Evolutionary conservation across 2,888 invertebrate species (phyloP), one percentile per base, ranked within the genome.

Genomic region (Sarcophaga carnaria): DNA sequence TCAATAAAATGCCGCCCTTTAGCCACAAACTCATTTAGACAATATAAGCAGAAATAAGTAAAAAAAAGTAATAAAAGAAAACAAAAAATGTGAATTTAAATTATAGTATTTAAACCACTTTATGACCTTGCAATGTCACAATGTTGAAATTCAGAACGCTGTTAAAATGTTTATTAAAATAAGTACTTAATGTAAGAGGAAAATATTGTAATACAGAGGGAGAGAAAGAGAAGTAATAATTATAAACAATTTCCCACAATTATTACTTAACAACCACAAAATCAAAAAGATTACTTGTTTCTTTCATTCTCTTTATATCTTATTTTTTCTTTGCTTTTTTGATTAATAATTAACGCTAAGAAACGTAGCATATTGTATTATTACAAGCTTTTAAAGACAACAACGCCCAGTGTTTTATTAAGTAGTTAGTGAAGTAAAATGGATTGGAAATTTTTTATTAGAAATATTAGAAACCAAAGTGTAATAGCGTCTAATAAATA

Each of bases 71-170:
- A 82, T n/a, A n/a, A 3, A 63, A 27, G 47, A 54, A 60, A 63
- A 47, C 2, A 59, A 27, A 59, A 60, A 20, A 8, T 20, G 11
- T 47, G 49, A 69, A 37, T 37, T 20, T 25, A 63, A 45, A 49
- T 63, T 66, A 59, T 59, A 25, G 47, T 4, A 62, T 14, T 45
- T 10, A 63, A 83, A 81, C 87, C 83, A 81, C 81, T 71, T 64
- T 75, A 59, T 84, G 87, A 79, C 81, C 87, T 87, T 87, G 83
- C 80, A 79, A 80, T 70, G 83, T 75, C 81, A 84, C 66, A 67
- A 79, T 80, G 22, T 66, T 71, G 78, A 79, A 81, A 87, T 76
- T 71, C 75, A 84, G 81, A 87, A 87, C 64, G 62, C 17, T 54
- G 59, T 60, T 25, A 10, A 54, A 54, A 54, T 14, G 14, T 54